A percentile compares a stretch with the other conserved stretches of the same genome.
These are phyloP conservation scores for Pseudomyrmex dendroicus DNA, from an alignment of 1,140 invertebrate species.

Conservation along the genomic window DNA sequence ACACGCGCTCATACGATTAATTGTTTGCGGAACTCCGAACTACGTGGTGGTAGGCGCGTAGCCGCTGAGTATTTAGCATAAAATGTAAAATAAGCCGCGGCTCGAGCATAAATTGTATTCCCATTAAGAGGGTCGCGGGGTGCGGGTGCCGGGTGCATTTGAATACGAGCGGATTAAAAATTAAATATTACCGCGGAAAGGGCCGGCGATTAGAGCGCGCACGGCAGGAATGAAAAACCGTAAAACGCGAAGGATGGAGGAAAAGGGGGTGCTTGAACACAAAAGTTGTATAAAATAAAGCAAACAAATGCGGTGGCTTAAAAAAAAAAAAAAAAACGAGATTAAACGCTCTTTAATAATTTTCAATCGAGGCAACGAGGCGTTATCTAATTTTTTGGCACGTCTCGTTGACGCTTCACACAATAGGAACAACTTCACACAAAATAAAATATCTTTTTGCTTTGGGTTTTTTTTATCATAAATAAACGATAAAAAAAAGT, in stretches of 20 bases:
- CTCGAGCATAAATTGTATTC: slow-evolving; percentile 83
- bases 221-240: slow-evolving; percentile 65
- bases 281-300: slow-evolving; percentile 45
- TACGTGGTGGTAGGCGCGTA: slow-evolving; percentile 31
- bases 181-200: slow-evolving; percentile 79
- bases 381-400: slow-evolving; percentile 30
- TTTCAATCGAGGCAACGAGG: slow-evolving; percentile 8
- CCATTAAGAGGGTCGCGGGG: slow-evolving; percentile 76
- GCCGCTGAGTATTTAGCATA: slow-evolving; percentile 80
- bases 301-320: slow-evolving; percentile 28
- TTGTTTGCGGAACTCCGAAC: slow-evolving; percentile 56
- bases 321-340: slow-evolving; percentile 15
- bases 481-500: too few species aligned
- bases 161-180: slow-evolving; percentile 82
- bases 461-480: too few species aligned
- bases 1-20: slow-evolving; percentile 63
- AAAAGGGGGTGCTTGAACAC: slow-evolving; percentile 44
- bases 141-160: slow-evolving; percentile 71
- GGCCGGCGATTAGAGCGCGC: slow-evolving; percentile 77
- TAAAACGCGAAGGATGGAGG: slow-evolving; percentile 28
- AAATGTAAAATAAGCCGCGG: slow-evolving; percentile 82
- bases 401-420: slow-evolving; percentile 13
- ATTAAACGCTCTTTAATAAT: slow-evolving; percentile 73
- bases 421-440: background rate
- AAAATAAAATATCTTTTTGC: background rate